Base-by-base conservation (phyloP, 2,888 invertebrate genomes). In the Rhamnusium bicolor region DNA sequence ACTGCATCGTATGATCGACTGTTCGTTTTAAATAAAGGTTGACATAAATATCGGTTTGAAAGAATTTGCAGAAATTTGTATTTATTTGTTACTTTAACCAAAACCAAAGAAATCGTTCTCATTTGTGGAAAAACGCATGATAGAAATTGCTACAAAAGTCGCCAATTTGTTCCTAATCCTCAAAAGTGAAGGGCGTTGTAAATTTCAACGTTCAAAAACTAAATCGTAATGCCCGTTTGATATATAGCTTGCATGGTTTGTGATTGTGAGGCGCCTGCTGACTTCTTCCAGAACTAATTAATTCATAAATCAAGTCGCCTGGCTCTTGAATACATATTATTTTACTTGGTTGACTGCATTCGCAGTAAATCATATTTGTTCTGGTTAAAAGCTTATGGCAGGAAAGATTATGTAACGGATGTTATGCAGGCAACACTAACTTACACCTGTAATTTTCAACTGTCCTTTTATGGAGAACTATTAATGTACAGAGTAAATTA, bases 211-310 rank as follows among this genome's bases (percentile, higher is more conserved):
- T 72, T 56, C 62, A 63, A 69, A 74, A 74, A 74, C 71, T 69
- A 53, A 68, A 47, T 47, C 53, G 19, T 56, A 71, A 67, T 68
- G 68, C 49, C 29, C 56, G 58, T 76, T 74, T 78, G 78, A 76
- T 74, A 72, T 72, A 78, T 69, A 66, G 75, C 60, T 69, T 56
- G 72, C 69, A 72, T 68, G 69, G 69, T 68, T 21, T 75, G 72
- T 75, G 76, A 76, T 73, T 77, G 76, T 60, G 66, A 72, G 77
- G 76, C 77, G 80, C 78, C 79, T 73, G 76, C 65, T 68, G 73
- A 74, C 76, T 73, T 79, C 79, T 81, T 77, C 78, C 77, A 76
- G 77, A 79, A 77, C 79, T 81, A 82, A 82, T 82, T 82, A 82
- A 81, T 81, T 81, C 81, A 82, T 82, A 82, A 82, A 82, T 82